Evolutionary conservation across 2,113 vertebrate genomes (phyloP), one percentile per base, ranked within the genome.

Genomic region (Myotis yumanensis): DNA sequence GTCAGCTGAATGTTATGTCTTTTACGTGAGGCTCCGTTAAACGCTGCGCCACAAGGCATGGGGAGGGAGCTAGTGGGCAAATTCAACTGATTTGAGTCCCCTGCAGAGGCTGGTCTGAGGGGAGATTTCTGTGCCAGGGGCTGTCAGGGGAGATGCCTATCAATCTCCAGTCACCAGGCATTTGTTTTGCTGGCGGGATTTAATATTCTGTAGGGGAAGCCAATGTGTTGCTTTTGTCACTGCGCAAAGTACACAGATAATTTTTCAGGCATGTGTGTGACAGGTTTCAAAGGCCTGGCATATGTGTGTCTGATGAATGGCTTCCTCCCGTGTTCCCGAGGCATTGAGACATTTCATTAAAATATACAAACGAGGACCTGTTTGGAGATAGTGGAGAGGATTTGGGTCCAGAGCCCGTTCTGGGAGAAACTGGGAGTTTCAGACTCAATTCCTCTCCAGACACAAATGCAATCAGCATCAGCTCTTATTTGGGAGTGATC

Each of bases 1-100:
- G 98, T 98, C 98, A 98, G 98, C 96, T 98, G 98, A 98, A 98
- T 98, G 97, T 98, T 97, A 97, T 89, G 96, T 98, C 96, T 97
- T 98, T 97, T 96, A 97, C 86, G 95, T 23, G 69, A 0, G 5
- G 89, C 51, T 64, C 86, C 37, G 91, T 84, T 54, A 95, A 81
- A 94, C 62, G 51, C 89, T 51, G 43, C 35, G 3, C 80, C 76
- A 30, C 8, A 1, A 43, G 46, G 81, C 20, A 5, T 1, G 23
- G 7, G 73, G 46, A 82, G 16, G 46, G 18, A 86, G 46, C 79
- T 5, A 2, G 30, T 3, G 91, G 90, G 93, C 96, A 96, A 80
- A 96, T 86, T 87, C 88, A 71, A n/a, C 22, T 0, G 0, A 35
- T 59, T 62, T 2, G 0, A 0, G 11, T 91, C 71, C 57, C 81